A percentile compares a stretch with the other conserved stretches of the same genome.
Conservation (phyloP, 2,113 vertebrate genomes). For the Terrapene triunguis region DNA sequence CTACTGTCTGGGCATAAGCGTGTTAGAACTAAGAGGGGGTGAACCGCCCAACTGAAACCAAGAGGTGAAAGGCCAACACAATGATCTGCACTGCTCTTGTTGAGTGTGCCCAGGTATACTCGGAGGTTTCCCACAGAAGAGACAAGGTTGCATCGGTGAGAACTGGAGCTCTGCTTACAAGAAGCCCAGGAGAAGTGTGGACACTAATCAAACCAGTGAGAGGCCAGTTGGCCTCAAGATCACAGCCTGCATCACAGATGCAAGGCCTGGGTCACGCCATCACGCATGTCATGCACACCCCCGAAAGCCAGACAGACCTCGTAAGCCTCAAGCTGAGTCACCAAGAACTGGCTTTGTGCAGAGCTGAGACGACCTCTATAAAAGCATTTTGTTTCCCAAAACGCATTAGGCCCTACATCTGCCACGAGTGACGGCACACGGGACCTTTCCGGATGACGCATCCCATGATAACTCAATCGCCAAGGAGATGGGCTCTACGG, state of each 20-base stretch:
- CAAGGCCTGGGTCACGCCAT: background rate
- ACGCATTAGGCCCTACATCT: background rate
- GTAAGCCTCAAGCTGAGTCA: background rate
- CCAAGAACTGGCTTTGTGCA: background rate
- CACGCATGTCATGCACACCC: accelerated
- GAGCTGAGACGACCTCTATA: background rate
- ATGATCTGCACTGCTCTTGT: background rate
- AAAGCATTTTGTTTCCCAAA: accelerated
- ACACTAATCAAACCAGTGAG: accelerated
- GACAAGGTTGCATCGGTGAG: background rate
- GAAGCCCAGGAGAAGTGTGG: background rate
- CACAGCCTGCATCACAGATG: background rate
- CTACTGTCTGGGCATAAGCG: background rate
- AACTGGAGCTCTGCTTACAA: background rate
- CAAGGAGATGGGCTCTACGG: background rate
- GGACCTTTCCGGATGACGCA: background rate
- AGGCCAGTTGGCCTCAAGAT: background rate
- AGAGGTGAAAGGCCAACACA: accelerated
- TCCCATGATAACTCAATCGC: background rate
- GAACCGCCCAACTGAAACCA: background rate
- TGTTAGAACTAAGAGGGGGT: background rate
- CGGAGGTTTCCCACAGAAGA: background rate
- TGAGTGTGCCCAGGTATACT: background rate
- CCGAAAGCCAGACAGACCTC: background rate
- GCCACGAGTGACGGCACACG: accelerated